Percentiles rank a stretch among this genome's conserved stretches.
Evolutionary conservation across 2,797 vertebrate species (phyloP).

Genomic region (Tapera naevia): DNA sequence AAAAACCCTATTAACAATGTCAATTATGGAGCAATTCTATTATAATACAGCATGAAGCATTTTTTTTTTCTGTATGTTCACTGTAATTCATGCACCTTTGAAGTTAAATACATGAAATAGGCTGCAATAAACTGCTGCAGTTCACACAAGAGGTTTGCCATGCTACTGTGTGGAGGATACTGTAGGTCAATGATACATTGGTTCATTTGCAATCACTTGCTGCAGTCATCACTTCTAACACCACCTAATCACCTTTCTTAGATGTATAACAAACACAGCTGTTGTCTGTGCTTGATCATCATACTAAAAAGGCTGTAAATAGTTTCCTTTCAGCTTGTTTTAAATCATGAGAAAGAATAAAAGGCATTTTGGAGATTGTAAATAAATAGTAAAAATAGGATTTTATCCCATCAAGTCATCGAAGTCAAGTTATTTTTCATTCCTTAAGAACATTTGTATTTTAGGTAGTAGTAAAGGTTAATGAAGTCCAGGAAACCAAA

Average conservation of each 20-base stretch:
- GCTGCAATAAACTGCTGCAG: neutral
- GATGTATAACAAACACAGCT: neutral
- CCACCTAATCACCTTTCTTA: neutral
- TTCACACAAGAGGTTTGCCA: neutral
- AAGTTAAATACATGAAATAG: constrained; percentile 20
- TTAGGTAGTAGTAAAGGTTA: neutral
- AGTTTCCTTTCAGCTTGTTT: neutral
- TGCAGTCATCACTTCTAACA: neutral
- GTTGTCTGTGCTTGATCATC: neutral
- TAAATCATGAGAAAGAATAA: neutral
- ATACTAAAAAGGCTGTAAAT: neutral
- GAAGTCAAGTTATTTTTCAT: neutral
- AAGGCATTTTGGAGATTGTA: neutral
- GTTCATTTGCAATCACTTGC: neutral
- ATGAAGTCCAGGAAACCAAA: neutral
- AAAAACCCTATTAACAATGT: neutral
- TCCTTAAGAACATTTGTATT: neutral
- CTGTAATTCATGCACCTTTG: constrained; percentile 12
- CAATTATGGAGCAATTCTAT: constrained; percentile 26
- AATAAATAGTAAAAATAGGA: neutral
- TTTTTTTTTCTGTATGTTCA: neutral
- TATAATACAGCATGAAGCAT: neutral
- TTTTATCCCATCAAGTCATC: neutral
- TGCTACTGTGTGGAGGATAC: neutral
- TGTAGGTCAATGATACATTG: neutral